phyloP scores from a whole-genome alignment of 1,140 invertebrate species.

The Myzus persicae region DNA sequence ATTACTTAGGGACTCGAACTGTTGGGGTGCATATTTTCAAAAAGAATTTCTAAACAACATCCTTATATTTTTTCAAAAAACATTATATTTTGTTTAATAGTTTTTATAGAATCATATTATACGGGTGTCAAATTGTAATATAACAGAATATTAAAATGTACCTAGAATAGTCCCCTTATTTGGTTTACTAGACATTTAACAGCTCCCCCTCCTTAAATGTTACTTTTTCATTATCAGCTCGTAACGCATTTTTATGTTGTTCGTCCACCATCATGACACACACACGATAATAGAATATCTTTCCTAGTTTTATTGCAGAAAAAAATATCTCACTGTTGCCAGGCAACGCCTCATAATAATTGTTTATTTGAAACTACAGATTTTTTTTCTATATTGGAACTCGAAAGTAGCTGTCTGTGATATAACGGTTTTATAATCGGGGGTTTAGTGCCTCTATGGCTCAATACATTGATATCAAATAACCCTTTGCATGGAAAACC shows the following conservation, averaged over 20 bases:
- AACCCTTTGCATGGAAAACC: not conserved
- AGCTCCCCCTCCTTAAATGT: not conserved
- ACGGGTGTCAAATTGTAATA: not conserved
- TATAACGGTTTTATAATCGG: not conserved
- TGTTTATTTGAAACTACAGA: not conserved
- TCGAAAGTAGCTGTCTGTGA: not conserved
- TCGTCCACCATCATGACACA: not conserved
- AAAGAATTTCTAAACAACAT: not conserved
- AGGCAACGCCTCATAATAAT: not conserved
- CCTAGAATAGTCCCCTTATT: not conserved
- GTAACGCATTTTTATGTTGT: constrained; percentile 23
- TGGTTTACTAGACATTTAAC: not conserved
- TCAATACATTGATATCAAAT: not conserved
- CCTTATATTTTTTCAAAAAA: not conserved
- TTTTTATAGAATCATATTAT: too few species aligned
- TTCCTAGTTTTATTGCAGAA: not conserved
- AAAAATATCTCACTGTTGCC: not conserved
- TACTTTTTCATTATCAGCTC: constrained; percentile 37
- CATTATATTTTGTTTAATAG: not conserved
- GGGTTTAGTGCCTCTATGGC: not conserved
- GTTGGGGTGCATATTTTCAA: not conserved
- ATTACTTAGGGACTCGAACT: rapidly evolving
- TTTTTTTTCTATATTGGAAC: not conserved
- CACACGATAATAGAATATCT: not conserved
- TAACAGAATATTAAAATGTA: not conserved